Base-by-base conservation (phyloP, 2,113 vertebrate genomes). In the Condylura cristata region DNA sequence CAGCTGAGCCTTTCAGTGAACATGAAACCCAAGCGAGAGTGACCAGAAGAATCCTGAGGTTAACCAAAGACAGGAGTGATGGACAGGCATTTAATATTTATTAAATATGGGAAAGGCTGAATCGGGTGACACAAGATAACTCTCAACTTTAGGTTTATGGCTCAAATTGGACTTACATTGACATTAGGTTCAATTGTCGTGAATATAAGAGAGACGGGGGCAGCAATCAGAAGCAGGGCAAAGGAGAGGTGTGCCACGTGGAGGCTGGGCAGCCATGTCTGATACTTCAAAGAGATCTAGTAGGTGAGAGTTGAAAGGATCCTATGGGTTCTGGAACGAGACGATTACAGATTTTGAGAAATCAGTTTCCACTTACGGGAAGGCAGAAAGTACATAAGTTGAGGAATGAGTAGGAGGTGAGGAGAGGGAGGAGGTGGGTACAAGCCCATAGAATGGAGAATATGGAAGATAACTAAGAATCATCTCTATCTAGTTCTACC, bases 311-410 rank as follows among this genome's bases (percentile, higher is more conserved):
- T 39, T 90, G 53, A 83, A 53, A 94, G 63, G 41, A 68, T 46
- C 37, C 13, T 72, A 37, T 32, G 41, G 65, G 87, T 66, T 94
- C 65, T 61, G 72, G 26, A 86, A 74, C 76, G 26, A 90, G 90
- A 79, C 5, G 6, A 68, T 95, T 95, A 96, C 81, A 66, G 32
- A 90, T 93, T 93, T 92, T 90, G 83, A 97, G 88, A 97, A 84
- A 78, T 86, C 12, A 4, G 41, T 97, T 97, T 97, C 93, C 91
- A 82, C 63, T 90, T 71, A 90, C 12, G 66, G 39, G 61, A 95
- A 63, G 22, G 4, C 76, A 95, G 74, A 85, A 90, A 70, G 65
- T 74, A 68, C 74, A 75, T 8, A 39, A 65, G 28, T 34, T 80
- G 80, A 91, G 53, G 88, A 63, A 68, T 48, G 89, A 76, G 97